Conservation (phyloP, 2,888 invertebrate genomes). For the Lasioglossum figueresi region DNA sequence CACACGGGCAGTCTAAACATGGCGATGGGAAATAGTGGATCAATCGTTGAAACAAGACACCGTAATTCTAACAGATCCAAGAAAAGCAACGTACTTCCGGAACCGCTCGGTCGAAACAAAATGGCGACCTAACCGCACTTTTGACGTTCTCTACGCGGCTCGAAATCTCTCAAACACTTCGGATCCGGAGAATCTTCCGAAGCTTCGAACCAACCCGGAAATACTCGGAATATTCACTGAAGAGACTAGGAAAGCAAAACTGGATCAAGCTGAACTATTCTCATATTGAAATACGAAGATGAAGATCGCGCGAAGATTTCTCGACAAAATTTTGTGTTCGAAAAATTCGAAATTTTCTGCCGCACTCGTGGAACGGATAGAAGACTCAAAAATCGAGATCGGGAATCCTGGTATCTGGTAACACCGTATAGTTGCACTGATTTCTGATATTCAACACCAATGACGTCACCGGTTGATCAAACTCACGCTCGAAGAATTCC, state of each 20-base stretch:
- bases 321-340: neutral
- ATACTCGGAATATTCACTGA: neutral
- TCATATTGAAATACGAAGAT: neutral
- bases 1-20: conserved; percentile 1
- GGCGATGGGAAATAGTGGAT: conserved; percentile 25
- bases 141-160: conserved; percentile 25
- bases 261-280: neutral
- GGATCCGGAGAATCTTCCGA: neutral
- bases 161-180: conserved; percentile 19
- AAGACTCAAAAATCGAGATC: neutral
- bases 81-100: conserved; percentile 52
- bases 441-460: conserved; percentile 47
- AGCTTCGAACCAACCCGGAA: neutral
- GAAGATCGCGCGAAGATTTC: neutral
- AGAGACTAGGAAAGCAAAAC: neutral
- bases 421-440: conserved; percentile 52
- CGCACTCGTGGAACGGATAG: conserved; percentile 17
- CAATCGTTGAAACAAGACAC: conserved; percentile 58
- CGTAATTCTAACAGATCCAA: conserved; percentile 47
- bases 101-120: conserved; percentile 31
- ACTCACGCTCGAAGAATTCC: conserved; percentile 41
- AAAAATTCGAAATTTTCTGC: neutral
- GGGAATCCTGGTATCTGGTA: conserved; percentile 14
- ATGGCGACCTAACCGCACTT: conserved; percentile 43
- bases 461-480: conserved; percentile 41